A percentile compares a stretch with the other conserved stretches of the same genome.
These are phyloP conservation scores for Pseudomyrmex flavicornis DNA, from an alignment of 1,140 invertebrate genomes.

Conservation along the genomic window DNA sequence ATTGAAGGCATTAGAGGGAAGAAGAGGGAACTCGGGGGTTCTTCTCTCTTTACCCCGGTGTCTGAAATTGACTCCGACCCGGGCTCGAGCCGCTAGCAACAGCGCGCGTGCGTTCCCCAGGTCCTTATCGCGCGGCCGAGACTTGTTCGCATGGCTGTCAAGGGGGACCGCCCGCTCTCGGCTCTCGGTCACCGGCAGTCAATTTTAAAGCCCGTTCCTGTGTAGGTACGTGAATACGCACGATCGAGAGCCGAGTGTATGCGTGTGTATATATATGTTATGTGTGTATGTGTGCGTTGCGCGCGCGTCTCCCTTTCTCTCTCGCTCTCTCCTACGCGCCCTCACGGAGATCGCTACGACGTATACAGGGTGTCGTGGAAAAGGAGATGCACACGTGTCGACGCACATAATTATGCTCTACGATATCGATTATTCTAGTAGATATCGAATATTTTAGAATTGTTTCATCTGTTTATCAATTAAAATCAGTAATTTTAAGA, in stretches of 20 bases:
- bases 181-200: conserved; percentile 71
- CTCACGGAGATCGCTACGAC: conserved; percentile 13
- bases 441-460: no score
- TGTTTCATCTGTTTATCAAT: no score
- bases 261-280: no score
- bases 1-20: conserved; percentile 8
- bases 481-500: no score
- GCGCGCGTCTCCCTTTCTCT: conserved; percentile 53
- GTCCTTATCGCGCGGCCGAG: conserved; percentile 77
- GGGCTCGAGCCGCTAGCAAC: conserved; percentile 74
- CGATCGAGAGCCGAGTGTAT: conserved; percentile 1
- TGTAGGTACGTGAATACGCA: conserved; percentile 37
- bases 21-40: not conserved
- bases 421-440: no score
- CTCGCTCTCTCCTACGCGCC: conserved; percentile 22
- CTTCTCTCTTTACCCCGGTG: conserved; percentile 36
- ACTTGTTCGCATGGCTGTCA: conserved; percentile 79
- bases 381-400: conserved; percentile 4
- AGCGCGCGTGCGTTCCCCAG: conserved; percentile 63
- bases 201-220: conserved; percentile 70
- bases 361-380: conserved; percentile 49
- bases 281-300: not conserved
- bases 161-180: conserved; percentile 68
- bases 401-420: not conserved
- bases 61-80: conserved; percentile 71